A percentile compares a stretch with the other conserved stretches of the same genome.
phyloP scores from a whole-genome alignment of 2,113 vertebrate genomes.

The Otis tarda region DNA sequence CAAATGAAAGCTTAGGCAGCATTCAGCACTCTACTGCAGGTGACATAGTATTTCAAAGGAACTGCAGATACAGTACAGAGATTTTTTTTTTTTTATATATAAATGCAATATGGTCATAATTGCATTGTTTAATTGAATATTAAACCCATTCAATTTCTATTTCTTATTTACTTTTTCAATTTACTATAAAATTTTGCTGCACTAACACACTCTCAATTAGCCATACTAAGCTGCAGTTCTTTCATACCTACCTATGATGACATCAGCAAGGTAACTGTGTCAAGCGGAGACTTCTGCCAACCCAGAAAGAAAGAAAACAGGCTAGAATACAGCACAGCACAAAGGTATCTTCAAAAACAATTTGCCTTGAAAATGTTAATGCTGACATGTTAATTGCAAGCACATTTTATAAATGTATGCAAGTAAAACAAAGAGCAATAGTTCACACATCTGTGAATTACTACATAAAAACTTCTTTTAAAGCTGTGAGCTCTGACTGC shows the following conservation, averaged over 20 bases:
- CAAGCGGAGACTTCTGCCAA: background rate
- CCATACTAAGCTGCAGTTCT: background rate
- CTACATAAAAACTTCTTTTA: background rate
- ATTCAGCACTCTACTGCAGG: background rate
- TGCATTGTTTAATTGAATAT: background rate
- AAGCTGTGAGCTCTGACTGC: background rate
- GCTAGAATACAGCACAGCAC: background rate
- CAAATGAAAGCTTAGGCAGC: background rate
- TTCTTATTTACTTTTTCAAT: background rate
- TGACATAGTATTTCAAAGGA: background rate
- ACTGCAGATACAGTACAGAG: background rate
- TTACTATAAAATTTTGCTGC: background rate
- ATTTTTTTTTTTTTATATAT: background rate
- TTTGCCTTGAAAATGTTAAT: background rate
- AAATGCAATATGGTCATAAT: background rate
- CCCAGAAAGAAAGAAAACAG: background rate
- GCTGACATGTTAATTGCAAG: background rate
- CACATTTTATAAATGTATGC: background rate
- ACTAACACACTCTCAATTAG: background rate
- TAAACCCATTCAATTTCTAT: background rate
- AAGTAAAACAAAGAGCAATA: background rate
- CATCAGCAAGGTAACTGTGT: background rate
- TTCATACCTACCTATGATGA: background rate
- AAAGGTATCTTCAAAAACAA: background rate
- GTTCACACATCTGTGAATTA: background rate